Evolutionary conservation across 1,140 invertebrate species (phyloP), one percentile per base, ranked within the genome.

Genomic region (Globodera ellingtonae): DNA sequence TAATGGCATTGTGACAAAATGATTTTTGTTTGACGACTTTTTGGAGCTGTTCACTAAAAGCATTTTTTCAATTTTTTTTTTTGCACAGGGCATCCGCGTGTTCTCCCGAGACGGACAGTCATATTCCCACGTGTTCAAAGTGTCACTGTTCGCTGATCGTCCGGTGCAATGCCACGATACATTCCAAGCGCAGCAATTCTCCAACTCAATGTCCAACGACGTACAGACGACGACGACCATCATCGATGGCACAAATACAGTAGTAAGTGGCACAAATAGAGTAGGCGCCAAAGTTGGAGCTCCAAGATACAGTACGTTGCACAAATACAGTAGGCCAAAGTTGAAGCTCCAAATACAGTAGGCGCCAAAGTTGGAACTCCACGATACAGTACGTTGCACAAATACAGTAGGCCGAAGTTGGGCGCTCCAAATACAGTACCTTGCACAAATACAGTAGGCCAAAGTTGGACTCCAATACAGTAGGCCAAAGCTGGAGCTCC

Each of bases 81-180:
- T 44, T 46, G n/a, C n/a, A n/a, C 86, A 88, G 66, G 91, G 91
- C 13, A 90, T 88, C 80, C 86, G 86, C 44, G 81, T 92, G 44
- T 93, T 92, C 84, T 92, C 92, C 8, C 90, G 91, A 5, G 91
- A 90, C 82, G 92, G 92, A 15, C 92, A 91, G 21, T 90, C 91
- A 80, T 93, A 92, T 84, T 92, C 89, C 83, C 92, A 93, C 85
- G 85, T 91, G 35, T 93, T 92, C 84, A 92, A 92, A 83, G 89
- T 92, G n/a, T 91, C 90, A 75, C 86, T 93, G 9, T 93, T 92
- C 89, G 91, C 90, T 13, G 72, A 81, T 15, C 82, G 86, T 52
- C 81, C 84, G 15, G 82, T 84, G 70, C 56, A 66, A 21, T 84
- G 84, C 56, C 48, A 52, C 5, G 80, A 81, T 59, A 66, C 75